Evolutionary conservation across 2,113 vertebrate genomes (phyloP).

Genomic region (Dipodomys ordii): DNA sequence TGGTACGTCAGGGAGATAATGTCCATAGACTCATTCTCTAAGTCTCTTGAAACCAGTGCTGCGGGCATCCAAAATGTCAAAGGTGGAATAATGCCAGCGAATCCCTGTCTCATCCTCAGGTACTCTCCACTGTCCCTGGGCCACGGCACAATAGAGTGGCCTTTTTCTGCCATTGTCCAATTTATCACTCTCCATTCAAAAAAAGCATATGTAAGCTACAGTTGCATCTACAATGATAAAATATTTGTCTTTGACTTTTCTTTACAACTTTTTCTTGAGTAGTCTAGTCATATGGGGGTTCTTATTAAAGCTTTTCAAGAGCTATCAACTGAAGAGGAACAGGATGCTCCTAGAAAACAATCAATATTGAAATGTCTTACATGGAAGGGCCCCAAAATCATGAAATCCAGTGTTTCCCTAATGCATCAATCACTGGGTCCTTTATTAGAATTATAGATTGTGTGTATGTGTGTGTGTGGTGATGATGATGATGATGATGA

Average conservation of each 20-base stretch:
- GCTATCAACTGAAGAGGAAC: neutral
- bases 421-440: neutral
- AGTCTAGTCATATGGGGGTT: neutral
- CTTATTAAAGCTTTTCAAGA: neutral
- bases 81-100: too few relatives aligned
- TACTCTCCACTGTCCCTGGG: accelerated
- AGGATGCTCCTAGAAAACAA: neutral
- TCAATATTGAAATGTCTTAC: neutral
- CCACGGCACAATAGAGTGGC: neutral
- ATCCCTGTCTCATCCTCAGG: accelerated
- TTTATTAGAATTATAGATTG: neutral
- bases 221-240: too few relatives aligned
- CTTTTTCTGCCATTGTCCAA: neutral
- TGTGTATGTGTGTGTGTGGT: too few relatives aligned
- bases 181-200: neutral
- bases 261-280: neutral
- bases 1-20: neutral
- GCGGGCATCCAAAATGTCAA: accelerated
- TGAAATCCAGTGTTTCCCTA: neutral
- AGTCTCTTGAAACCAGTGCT: neutral
- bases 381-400: neutral
- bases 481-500: too few relatives aligned
- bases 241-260: too few relatives aligned
- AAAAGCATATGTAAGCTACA: neutral
- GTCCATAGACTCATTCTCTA: too few relatives aligned